Evolutionary conservation across 2,797 vertebrate genomes (phyloP).

Genomic region (Clamator glandarius): DNA sequence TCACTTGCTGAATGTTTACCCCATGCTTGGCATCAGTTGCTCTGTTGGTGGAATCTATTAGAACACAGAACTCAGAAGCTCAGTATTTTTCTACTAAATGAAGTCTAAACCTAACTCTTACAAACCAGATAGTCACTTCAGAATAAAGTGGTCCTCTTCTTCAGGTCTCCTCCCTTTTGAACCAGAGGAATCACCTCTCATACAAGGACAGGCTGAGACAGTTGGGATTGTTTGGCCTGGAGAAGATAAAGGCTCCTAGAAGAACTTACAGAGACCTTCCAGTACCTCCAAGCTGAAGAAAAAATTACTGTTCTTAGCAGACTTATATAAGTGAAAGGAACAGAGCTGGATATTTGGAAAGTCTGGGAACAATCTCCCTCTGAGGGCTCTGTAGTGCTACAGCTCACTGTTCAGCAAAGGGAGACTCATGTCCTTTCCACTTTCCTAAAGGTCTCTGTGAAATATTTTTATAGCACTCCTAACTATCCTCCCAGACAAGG

Average conservation of each 20-base stretch:
- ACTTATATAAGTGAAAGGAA: background rate
- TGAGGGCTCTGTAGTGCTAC: background rate
- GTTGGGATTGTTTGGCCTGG: too few species aligned
- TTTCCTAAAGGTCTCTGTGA: background rate
- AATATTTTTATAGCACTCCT: background rate
- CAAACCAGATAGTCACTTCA: background rate
- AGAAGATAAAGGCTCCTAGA: too few species aligned
- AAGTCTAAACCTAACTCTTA: background rate
- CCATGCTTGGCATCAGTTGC: background rate
- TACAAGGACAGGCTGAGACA: too few species aligned
- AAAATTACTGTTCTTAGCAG: background rate
- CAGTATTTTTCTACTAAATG: background rate
- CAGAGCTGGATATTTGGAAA: background rate
- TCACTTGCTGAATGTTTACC: background rate
- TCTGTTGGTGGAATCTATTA: background rate
- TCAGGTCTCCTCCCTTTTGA: background rate
- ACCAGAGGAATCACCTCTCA: too few species aligned
- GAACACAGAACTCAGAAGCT: background rate
- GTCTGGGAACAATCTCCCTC: background rate
- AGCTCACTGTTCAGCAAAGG: background rate
- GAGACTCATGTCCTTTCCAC: background rate
- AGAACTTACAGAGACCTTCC: too few species aligned
- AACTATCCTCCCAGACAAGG: background rate
- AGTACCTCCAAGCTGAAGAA: background rate
- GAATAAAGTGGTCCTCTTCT: background rate